These are phyloP conservation scores for Callopanchax toddi DNA, from an alignment of 2,113 vertebrate genomes.

Conservation along the genomic window DNA sequence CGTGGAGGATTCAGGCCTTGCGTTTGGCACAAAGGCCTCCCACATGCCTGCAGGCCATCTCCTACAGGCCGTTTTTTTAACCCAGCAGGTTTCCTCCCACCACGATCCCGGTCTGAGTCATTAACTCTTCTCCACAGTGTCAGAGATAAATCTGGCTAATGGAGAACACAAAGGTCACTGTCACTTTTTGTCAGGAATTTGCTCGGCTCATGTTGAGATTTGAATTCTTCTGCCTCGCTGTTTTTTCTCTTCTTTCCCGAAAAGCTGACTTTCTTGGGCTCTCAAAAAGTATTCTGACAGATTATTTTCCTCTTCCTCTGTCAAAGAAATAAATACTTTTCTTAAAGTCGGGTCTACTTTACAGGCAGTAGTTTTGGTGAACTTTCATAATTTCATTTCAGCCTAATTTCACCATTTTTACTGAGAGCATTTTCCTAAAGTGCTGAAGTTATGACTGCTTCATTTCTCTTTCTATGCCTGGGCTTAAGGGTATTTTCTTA, in stretches of 20 bases:
- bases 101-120: conserved; percentile 53
- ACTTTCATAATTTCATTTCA: conserved; percentile 24
- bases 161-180: conserved; percentile 34
- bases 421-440: conserved; percentile 22
- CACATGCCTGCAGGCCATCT: conserved; percentile 52
- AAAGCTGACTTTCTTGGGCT: background rate
- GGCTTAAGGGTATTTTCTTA: conserved; percentile 5
- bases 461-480: conserved; percentile 14
- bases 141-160: conserved; percentile 43
- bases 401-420: conserved; percentile 20
- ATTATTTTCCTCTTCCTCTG: conserved; percentile 21
- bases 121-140: conserved; percentile 40
- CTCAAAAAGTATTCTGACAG: conserved; percentile 10
- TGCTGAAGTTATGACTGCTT: conserved; percentile 14
- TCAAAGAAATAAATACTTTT: background rate
- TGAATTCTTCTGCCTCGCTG: conserved; percentile 22
- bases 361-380: background rate
- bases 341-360: background rate
- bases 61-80: conserved; percentile 48
- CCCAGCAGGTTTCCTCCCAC: conserved; percentile 59
- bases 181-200: conserved; percentile 15
- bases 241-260: background rate
- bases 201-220: conserved; percentile 14
- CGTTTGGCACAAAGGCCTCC: conserved; percentile 65
- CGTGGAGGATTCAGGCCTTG: conserved; percentile 49